phyloP scores from a whole-genome alignment of 2,113 vertebrate species.

The Toxotes jaculatrix region DNA sequence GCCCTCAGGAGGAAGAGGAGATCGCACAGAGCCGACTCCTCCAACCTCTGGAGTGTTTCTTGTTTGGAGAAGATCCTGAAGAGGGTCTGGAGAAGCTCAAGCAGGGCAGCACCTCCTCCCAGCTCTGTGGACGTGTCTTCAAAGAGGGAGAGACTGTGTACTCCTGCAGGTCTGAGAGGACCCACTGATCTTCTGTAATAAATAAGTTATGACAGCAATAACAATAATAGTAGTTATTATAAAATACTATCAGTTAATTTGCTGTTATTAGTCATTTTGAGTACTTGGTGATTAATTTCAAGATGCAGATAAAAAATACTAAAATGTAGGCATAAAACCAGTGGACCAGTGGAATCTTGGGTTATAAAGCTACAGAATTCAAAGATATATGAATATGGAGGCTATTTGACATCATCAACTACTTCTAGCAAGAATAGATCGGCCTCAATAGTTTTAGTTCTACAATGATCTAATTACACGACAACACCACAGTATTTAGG shows the following conservation, averaged over 20 bases:
- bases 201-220: background rate
- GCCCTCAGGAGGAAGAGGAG: conserved; percentile 90
- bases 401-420: background rate
- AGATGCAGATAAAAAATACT: background rate
- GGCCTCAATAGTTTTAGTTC: conserved; percentile 23
- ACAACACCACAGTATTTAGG: conserved; percentile 25
- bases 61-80: conserved; percentile 93
- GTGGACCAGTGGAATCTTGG: background rate
- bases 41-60: conserved; percentile 90
- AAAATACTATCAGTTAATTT: background rate
- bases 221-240: background rate
- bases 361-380: background rate
- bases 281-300: background rate
- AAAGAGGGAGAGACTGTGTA: conserved; percentile 98
- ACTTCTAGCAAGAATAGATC: background rate
- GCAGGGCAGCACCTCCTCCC: conserved; percentile 87
- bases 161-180: conserved; percentile 92
- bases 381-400: background rate
- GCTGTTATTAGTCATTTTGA: background rate
- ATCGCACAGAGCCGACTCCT: conserved; percentile 86
- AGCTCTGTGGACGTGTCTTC: conserved; percentile 96
- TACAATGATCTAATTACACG: conserved; percentile 7
- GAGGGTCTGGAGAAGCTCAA: conserved; percentile 91
- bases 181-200: conserved; percentile 7
- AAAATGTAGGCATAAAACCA: background rate